phyloP scores from a whole-genome alignment of 2,888 invertebrate species.

The Chirona hameri region DNA sequence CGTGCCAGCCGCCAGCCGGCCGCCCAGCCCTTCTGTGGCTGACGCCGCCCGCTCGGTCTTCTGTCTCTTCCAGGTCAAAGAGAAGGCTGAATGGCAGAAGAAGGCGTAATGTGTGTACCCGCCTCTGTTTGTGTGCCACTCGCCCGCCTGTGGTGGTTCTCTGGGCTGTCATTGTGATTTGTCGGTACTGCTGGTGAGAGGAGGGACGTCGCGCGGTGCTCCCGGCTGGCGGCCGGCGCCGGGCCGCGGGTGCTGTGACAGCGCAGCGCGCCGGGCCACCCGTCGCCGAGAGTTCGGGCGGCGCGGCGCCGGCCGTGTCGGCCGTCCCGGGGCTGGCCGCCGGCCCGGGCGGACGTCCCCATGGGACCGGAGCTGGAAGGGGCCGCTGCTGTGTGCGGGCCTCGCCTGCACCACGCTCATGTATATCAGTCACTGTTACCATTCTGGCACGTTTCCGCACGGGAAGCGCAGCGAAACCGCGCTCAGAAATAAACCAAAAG shows the following conservation, averaged over 20 bases:
- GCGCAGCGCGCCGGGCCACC: not conserved
- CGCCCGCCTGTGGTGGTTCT: not conserved
- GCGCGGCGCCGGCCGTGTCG: not conserved
- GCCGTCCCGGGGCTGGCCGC: not conserved
- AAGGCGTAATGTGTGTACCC: slow-evolving; percentile 12
- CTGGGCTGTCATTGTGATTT: slow-evolving; percentile 14
- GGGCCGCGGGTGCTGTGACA: not conserved
- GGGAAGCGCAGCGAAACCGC: not conserved
- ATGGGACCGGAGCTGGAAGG: not conserved
- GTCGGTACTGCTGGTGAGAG: not conserved
- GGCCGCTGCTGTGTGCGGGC: not conserved
- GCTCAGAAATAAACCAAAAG: slow-evolving; percentile 3
- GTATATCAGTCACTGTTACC: not conserved
- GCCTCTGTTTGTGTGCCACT: slow-evolving; percentile 9
- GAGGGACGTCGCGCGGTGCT: slow-evolving; percentile 5
- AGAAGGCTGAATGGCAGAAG: slow-evolving; percentile 25
- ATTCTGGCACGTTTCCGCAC: slow-evolving; percentile 7
- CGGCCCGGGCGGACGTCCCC: not conserved
- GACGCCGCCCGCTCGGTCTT: not conserved
- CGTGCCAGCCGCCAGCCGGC: not conserved
- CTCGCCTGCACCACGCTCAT: not conserved
- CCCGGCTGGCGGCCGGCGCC: not conserved
- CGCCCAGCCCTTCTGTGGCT: not conserved
- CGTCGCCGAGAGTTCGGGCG: too few relatives aligned
- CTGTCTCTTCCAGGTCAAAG: not conserved